Evolutionary conservation across 2,113 vertebrate species (phyloP).

Genomic region (Leptobrachium leishanense): DNA sequence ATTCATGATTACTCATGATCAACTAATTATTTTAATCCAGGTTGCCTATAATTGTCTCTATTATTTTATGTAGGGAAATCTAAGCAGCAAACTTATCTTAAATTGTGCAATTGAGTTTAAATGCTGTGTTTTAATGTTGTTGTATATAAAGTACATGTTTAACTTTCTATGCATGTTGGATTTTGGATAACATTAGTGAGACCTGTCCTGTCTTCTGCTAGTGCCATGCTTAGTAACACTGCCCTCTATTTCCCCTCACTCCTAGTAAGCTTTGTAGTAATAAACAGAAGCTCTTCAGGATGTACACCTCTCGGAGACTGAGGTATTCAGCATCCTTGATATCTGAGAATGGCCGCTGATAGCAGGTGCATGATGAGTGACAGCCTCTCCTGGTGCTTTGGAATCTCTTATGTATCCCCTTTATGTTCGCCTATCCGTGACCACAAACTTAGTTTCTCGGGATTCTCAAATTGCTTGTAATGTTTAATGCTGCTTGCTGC

Average conservation of each 20-base stretch:
- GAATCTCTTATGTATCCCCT: conserved; percentile 54
- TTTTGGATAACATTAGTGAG: conserved; percentile 17
- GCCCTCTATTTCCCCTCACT: conserved; percentile 84
- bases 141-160: not conserved
- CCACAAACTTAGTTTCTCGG: conserved; percentile 58
- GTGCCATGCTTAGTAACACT: conserved; percentile 71
- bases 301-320: conserved; percentile 82
- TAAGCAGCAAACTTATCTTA: no score
- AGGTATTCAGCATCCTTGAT: conserved; percentile 88
- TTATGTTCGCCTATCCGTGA: conserved; percentile 49
- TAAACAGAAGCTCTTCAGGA: conserved; percentile 92
- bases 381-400: conserved; percentile 55
- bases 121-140: not conserved
- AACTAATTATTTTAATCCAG: no score
- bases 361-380: conserved; percentile 80
- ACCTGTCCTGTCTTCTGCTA: conserved; percentile 59
- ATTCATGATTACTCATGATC: no score
- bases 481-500: conserved; percentile 69
- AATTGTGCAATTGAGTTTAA: no score
- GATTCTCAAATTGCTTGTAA: conserved; percentile 60
- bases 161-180: conserved; percentile 10
- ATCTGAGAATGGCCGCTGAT: conserved; percentile 88
- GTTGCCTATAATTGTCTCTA: no score
- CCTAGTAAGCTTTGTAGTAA: conserved; percentile 88
- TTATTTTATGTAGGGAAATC: no score